These are phyloP conservation scores for Zalophus californianus DNA, from an alignment of 2,797 vertebrate species.

Conservation along the genomic window DNA sequence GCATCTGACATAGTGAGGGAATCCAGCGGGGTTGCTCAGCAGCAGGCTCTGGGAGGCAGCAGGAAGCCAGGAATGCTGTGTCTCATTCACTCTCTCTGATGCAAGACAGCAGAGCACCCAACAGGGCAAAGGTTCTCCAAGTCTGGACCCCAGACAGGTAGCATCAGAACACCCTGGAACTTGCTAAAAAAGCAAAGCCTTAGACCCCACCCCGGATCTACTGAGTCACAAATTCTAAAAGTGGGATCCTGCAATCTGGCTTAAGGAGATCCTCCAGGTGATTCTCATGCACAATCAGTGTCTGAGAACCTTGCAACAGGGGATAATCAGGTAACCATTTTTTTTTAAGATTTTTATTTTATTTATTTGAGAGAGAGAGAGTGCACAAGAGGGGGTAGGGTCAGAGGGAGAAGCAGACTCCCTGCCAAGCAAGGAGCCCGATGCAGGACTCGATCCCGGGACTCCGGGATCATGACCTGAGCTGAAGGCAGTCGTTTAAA, in stretches of 20 bases:
- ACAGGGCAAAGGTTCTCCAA: not conserved
- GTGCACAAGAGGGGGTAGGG: no score
- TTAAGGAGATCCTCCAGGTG: not conserved
- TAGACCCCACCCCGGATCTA: not conserved
- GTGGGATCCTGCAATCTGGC: not conserved
- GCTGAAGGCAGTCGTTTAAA: no score
- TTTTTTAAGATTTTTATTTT: no score
- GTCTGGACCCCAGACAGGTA: not conserved
- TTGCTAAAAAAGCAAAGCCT: not conserved
- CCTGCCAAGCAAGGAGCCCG: no score
- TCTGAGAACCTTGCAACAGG: not conserved
- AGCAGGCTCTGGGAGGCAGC: not conserved
- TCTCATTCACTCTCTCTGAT: not conserved
- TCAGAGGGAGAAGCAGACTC: no score
- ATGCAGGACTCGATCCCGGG: no score
- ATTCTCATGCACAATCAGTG: not conserved
- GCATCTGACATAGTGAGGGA: not conserved
- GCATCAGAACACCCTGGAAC: not conserved
- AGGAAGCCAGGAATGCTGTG: not conserved
- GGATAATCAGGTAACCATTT: not conserved
- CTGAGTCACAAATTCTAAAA: not conserved
- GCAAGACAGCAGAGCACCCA: not conserved
- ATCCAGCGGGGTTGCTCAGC: not conserved
- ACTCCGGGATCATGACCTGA: no score
- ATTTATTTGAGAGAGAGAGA: no score